Evolutionary conservation across 2,797 vertebrate species (phyloP).

Genomic region (Pogonophryne albipinna): DNA sequence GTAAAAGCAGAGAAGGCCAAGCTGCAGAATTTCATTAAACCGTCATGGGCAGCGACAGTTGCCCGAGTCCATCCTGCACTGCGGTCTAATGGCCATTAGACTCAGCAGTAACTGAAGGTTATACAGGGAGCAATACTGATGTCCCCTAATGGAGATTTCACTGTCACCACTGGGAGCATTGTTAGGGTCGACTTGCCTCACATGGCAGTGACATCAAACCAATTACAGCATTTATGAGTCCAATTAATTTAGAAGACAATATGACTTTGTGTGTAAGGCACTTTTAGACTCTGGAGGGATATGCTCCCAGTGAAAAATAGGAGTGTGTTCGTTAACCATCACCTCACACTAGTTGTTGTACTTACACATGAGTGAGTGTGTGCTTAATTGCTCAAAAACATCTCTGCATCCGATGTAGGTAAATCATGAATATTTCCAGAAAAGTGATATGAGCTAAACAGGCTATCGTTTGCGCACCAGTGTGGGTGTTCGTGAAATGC

Average conservation of each 20-base stretch:
- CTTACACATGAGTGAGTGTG: background rate
- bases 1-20: constrained; percentile 14
- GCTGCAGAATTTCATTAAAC: constrained; percentile 61
- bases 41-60: constrained; percentile 48
- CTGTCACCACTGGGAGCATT: constrained; percentile 63
- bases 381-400: constrained; percentile 2
- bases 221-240: constrained; percentile 67
- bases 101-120: constrained; percentile 55
- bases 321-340: constrained; percentile 17
- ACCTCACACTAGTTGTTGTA: background rate
- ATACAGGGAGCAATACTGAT: constrained; percentile 63
- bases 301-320: background rate
- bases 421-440: background rate
- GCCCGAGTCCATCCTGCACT: constrained; percentile 40
- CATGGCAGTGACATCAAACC: constrained; percentile 58
- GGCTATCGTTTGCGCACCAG: background rate
- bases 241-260: constrained; percentile 67
- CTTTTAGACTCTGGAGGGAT: constrained; percentile 37
- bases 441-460: background rate
- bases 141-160: constrained; percentile 72
- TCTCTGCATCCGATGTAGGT: background rate
- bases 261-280: constrained; percentile 45
- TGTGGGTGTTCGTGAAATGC: constrained; percentile 1
- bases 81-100: constrained; percentile 70
- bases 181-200: constrained; percentile 55